These are phyloP conservation scores for Rattus norvegicus DNA, from an alignment of 2,113 vertebrate genomes.

Conservation along the genomic window DNA sequence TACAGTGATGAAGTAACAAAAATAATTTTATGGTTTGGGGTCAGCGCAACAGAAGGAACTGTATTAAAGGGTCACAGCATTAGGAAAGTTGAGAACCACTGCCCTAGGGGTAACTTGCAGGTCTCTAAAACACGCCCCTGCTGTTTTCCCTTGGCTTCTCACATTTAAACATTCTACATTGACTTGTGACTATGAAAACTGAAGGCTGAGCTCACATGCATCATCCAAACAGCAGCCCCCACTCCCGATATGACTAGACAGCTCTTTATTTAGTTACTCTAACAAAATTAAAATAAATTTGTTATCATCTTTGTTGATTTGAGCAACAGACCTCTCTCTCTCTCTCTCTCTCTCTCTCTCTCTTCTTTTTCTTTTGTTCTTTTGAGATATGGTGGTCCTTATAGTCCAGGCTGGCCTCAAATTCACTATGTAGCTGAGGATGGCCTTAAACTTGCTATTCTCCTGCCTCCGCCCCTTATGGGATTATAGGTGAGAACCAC, in stretches of 20 bases:
- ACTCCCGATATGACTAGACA: not conserved
- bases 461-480: not conserved
- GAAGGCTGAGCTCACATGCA: not conserved
- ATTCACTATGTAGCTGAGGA: not conserved
- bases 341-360: not conserved
- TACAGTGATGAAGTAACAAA: not conserved
- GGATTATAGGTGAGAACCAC: not conserved
- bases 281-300: constrained; percentile 50
- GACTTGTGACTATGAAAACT: constrained; percentile 1
- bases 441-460: not conserved
- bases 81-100: too few species aligned
- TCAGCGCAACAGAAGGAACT: not conserved
- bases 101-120: not conserved
- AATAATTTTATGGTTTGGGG: not conserved
- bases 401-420: not conserved
- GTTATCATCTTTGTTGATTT: not conserved
- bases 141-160: not conserved
- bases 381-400: not conserved
- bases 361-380: not conserved
- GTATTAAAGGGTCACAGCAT: not conserved
- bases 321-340: not conserved
- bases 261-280: constrained; percentile 27
- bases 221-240: not conserved
- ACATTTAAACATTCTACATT: not conserved
- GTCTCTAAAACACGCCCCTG: not conserved